A percentile compares a stretch with the other conserved stretches of the same genome.
phyloP scores from a whole-genome alignment of 2,113 vertebrate genomes.

The Festucalex cinctus region DNA sequence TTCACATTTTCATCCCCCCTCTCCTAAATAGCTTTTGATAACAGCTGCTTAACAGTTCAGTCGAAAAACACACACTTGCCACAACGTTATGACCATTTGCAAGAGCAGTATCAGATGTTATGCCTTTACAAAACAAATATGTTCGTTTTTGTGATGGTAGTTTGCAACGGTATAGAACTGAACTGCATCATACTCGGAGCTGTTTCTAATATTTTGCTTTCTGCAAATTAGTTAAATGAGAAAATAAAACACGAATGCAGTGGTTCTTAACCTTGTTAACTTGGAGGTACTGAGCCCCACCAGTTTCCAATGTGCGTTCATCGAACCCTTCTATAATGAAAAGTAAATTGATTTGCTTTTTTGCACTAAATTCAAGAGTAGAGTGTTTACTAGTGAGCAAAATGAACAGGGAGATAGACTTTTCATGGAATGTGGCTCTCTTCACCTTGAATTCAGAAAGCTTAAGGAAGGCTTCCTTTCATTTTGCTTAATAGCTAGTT shows the following conservation, averaged over 20 bases:
- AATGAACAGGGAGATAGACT: no score
- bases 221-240: neutral
- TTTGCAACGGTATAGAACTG: neutral
- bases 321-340: no score
- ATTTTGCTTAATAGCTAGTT: no score
- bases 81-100: neutral
- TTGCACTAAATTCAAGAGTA: no score
- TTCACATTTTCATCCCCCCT: conserved; percentile 13
- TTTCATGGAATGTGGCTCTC: no score
- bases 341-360: no score
- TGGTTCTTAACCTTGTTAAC: no score
- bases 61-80: neutral
- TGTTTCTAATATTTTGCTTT: no score
- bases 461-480: no score
- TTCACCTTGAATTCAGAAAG: no score
- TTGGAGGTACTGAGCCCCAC: no score
- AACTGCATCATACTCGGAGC: neutral
- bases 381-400: no score
- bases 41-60: neutral
- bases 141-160: neutral
- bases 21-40: neutral
- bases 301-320: neutral
- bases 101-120: neutral
- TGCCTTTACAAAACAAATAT: conserved; percentile 2
- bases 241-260: neutral